Evolutionary conservation across 2,113 vertebrate species (phyloP), one percentile per base, ranked within the genome.

Genomic region (Spheniscus mendiculus): DNA sequence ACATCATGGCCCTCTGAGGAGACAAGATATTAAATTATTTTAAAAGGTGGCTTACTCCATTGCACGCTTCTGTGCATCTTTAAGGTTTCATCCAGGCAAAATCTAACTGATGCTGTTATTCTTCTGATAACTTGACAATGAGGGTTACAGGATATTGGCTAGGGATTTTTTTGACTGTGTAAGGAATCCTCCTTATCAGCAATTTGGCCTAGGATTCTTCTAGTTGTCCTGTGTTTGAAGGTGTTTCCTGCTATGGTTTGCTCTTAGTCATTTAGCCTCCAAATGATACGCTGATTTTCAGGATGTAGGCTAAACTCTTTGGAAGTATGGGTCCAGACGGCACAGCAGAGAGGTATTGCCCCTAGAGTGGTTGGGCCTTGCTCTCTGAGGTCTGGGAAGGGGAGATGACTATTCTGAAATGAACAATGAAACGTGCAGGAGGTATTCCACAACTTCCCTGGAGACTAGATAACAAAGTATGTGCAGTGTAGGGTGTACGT

Each of bases 31-130:
- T 53, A 44, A 44, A 30, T 62, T 2, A 59, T 74, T 59, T 79
- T 7, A 45, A 58, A 73, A 45, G 59, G 19, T 34, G 26, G 4
- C 52, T 95, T 80, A 16, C 4, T 38, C 12, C 32, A 29, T n/a
- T 76, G 32, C 3, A 1, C 13, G 2, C 29, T 76, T 71, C 14
- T 1, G 1, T 3, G 3, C 32, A 36, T 14, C 66, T 71, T 26
- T 32, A 47, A 42, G 42, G 34, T 76, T 82, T 84, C 36, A 45
- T 59, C 19, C 45, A 71, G 71, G 59, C 50, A 47, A 72, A 87
- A 58, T 81, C 30, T 15, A 27, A 26, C 63, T 58, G n/a, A 20
- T 74, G 61, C 36, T 44, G 2, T 42, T 72, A 14, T 21, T 56
- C 25, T 62, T 50, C 47, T 91, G 44, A 29, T 93, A 16, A 69